Conservation (phyloP, 2,888 invertebrate species). For the Zygaena filipendulae region DNA sequence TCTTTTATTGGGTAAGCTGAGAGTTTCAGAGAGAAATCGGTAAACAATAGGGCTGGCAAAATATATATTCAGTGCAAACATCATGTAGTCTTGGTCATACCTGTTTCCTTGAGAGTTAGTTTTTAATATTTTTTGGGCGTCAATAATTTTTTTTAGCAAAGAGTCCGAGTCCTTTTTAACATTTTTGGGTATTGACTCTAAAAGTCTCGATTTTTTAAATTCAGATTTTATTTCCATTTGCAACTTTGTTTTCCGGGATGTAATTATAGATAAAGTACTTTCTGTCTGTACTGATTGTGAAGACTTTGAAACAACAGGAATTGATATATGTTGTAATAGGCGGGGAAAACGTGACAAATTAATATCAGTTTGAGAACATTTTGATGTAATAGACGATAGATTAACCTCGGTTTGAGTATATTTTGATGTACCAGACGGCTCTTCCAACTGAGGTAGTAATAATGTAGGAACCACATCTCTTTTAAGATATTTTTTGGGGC, state of each 20-base stretch:
- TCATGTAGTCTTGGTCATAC: conserved; percentile 6
- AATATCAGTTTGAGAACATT: background rate
- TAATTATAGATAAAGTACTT: background rate
- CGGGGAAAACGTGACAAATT: background rate
- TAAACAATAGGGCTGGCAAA: conserved; percentile 11
- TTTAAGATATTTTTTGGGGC: too few species aligned
- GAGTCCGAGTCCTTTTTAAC: too few species aligned
- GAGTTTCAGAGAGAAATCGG: conserved; percentile 4
- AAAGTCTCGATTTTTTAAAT: too few species aligned
- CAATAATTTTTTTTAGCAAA: conserved; percentile 1
- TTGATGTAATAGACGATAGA: background rate
- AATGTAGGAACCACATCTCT: too few species aligned
- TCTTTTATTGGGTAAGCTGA: conserved; percentile 5
- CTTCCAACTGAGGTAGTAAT: too few species aligned
- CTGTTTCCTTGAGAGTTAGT: conserved; percentile 1
- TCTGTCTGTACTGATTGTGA: too few species aligned
- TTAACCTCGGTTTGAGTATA: background rate
- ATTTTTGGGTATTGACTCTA: too few species aligned
- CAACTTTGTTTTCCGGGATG: background rate
- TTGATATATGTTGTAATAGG: background rate
- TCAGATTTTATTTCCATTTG: too few species aligned
- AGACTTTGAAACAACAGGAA: too few species aligned
- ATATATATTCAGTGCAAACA: conserved; percentile 11
- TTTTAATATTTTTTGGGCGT: conserved; percentile 2
- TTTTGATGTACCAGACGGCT: too few species aligned